phyloP scores from a whole-genome alignment of 2,888 invertebrate genomes.

The Netelia inedita region DNA sequence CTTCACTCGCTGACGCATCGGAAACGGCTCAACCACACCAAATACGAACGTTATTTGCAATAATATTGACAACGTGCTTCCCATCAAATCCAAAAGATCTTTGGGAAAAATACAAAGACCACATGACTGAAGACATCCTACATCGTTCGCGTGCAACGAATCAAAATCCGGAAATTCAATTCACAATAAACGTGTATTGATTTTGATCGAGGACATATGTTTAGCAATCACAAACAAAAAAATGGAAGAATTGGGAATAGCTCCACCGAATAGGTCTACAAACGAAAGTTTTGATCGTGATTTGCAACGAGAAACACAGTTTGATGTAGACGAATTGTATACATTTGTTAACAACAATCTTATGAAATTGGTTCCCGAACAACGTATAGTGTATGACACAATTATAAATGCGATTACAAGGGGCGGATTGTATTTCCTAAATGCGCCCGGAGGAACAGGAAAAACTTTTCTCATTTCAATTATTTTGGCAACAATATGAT shows the following conservation, averaged over 20 bases:
- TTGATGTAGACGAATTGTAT: constrained; percentile 55
- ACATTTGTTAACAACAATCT: constrained; percentile 30
- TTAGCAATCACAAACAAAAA: too few species aligned
- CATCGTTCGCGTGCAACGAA: neutral
- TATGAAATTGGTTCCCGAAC: constrained; percentile 33
- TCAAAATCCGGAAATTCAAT: neutral
- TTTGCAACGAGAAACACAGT: constrained; percentile 78
- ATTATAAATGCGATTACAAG: constrained; percentile 71
- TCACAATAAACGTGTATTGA: neutral
- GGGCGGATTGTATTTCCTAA: constrained; percentile 73
- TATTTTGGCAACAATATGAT: too few species aligned
- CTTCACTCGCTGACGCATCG: constrained; percentile 69
- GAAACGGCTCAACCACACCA: constrained; percentile 67
- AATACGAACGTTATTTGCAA: constrained; percentile 74
- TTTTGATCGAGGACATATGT: neutral
- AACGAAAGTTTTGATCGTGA: constrained; percentile 71
- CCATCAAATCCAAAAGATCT: too few species aligned
- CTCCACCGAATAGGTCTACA: too few species aligned
- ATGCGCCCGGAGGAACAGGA: constrained; percentile 31
- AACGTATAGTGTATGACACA: constrained; percentile 68
- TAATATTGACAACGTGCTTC: too few species aligned
- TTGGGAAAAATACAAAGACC: constrained; percentile 37
- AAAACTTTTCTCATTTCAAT: too few species aligned
- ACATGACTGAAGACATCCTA: neutral
- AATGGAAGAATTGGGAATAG: too few species aligned